Percentiles rank a stretch among this genome's conserved stretches.
phyloP scores from a whole-genome alignment of 1,140 invertebrate genomes.

The Sarcophaga peregrina region DNA sequence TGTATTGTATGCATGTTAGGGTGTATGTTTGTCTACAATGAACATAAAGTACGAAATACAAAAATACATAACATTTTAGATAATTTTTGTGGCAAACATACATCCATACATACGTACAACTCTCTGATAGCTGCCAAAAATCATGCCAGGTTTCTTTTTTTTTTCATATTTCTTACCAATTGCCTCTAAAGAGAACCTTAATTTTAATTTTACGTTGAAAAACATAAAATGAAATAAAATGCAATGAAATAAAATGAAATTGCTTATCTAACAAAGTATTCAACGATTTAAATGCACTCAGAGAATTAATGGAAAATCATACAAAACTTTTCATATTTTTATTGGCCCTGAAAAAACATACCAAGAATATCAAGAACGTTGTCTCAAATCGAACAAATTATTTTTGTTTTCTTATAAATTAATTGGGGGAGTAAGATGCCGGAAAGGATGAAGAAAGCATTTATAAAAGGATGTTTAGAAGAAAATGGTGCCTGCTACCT shows the following conservation, averaged over 20 bases:
- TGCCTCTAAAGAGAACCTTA: not conserved
- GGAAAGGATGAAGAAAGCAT: too few relatives aligned
- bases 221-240: too few relatives aligned
- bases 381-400: too few relatives aligned
- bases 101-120: too few relatives aligned
- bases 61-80: constrained; percentile 3
- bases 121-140: constrained; percentile 24
- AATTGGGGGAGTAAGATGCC: too few relatives aligned
- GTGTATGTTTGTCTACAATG: not conserved
- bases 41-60: not conserved
- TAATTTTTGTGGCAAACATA: constrained; percentile 15
- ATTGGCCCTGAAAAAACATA: too few relatives aligned
- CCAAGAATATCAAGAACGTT: too few relatives aligned
- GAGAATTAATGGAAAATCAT: not conserved
- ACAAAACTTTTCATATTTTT: not conserved
- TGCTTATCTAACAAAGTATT: constrained; percentile 12
- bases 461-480: too few relatives aligned
- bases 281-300: not conserved
- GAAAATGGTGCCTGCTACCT: too few relatives aligned
- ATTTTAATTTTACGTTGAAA: not conserved
- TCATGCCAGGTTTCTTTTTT: not conserved
- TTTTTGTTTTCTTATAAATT: too few relatives aligned
- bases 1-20: not conserved
- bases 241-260: too few relatives aligned
- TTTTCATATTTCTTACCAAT: not conserved